These are phyloP conservation scores for Catocala fraxini DNA, from an alignment of 2,888 invertebrate genomes.

Conservation along the genomic window DNA sequence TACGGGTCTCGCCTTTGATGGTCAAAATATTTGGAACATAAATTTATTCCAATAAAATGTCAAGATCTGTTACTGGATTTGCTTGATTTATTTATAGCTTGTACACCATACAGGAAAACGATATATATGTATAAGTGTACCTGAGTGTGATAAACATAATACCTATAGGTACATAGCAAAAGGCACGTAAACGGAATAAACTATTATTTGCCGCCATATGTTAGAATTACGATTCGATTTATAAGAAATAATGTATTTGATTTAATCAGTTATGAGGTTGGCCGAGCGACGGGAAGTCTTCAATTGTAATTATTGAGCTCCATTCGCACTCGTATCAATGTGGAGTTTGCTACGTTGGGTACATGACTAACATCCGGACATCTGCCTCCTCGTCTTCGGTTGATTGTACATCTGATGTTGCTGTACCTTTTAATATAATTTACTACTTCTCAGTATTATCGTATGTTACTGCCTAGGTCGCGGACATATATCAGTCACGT, in stretches of 20 bases:
- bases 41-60: too few relatives aligned
- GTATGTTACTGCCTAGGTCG: too few relatives aligned
- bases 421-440: constrained; percentile 58
- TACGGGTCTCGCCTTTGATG: too few relatives aligned
- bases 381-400: constrained; percentile 67
- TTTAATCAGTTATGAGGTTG: constrained; percentile 61
- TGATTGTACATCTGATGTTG: constrained; percentile 65
- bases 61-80: too few relatives aligned
- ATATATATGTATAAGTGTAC: too few relatives aligned
- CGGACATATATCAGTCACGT: too few relatives aligned
- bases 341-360: constrained; percentile 57
- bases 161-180: too few relatives aligned
- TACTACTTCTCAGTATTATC: constrained; percentile 9
- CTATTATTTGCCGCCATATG: constrained; percentile 22
- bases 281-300: constrained; percentile 79
- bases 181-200: too few relatives aligned
- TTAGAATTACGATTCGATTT: constrained; percentile 29
- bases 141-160: too few relatives aligned
- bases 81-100: too few relatives aligned
- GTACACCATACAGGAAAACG: too few relatives aligned
- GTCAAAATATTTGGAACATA: too few relatives aligned
- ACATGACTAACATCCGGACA: constrained; percentile 83
- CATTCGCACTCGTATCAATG: constrained; percentile 72
- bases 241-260: constrained; percentile 52
- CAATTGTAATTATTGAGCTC: constrained; percentile 79